Base-by-base conservation (phyloP, 2,113 vertebrate genomes). In the Rhinopomastus cyanomelas region DNA sequence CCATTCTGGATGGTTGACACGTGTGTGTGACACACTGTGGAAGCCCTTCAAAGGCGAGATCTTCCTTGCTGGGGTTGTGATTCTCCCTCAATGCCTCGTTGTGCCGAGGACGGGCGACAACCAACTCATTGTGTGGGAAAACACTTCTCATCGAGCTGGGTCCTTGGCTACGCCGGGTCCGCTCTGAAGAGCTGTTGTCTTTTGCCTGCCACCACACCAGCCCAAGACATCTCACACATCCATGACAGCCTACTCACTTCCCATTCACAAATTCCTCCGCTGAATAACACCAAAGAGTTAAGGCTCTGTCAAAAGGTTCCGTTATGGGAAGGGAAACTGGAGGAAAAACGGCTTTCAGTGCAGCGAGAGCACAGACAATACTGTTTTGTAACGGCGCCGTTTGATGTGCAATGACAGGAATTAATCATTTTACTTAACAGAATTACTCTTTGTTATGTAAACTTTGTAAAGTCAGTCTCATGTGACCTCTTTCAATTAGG, bases 401-500 rank as follows among this genome's bases (percentile, higher is more conserved):
- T 98, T 98, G 98, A 98, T 98, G 98, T 97, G 95, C 95, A 92
- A 73, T 94, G 95, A 95, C 56, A 74, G 97, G 97, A 98, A 98
- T 98, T 96, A 97, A 97, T 98, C 96, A 97, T 97, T 98, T 98
- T 96, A 84, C 95, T 96, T 95, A 94, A 97, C 95, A 98, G 97
- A 97, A 97, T 97, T 97, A 96, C 96, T 96, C 98, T 98, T 98
- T 98, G 97, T 98, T 97, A 97, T 97, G 97, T 97, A 97, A 98
- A 98, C 98, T 97, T 97, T 96, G 96, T 95, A 97, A 97, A 97
- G 97, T 92, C 96, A 36, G 56, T 96, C 96, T 97, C 93, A 61
- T 87, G 81, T 97, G 97, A 98, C 98, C 97, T 96, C 96, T 96
- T 93, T 95, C 95, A 87, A 93, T 95, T 85, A 96, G 92, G 96